Percentiles rank a stretch among this genome's conserved stretches.
These are phyloP conservation scores for Sarcophaga variegata DNA, from an alignment of 2,888 invertebrate genomes.

Conservation along the genomic window DNA sequence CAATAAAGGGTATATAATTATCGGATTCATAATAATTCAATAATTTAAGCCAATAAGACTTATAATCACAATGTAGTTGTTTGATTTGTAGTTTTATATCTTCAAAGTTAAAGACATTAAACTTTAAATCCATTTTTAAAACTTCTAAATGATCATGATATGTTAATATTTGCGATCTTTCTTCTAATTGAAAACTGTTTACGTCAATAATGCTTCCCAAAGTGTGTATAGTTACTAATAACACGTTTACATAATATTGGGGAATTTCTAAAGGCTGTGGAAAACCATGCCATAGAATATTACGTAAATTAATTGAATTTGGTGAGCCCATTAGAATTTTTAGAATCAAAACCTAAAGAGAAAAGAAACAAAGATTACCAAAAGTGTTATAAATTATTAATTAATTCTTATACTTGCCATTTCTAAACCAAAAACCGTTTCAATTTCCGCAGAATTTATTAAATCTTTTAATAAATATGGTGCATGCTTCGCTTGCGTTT, in stretches of 20 bases:
- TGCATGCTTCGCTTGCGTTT: constrained; percentile 58
- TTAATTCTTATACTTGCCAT: constrained; percentile 76
- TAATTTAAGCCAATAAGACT: constrained; percentile 74
- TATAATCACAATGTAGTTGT: constrained; percentile 52
- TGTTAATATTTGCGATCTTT: constrained; percentile 70
- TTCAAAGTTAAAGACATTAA: neutral
- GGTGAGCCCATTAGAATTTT: constrained; percentile 83
- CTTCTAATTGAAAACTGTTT: constrained; percentile 52
- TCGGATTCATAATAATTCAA: constrained; percentile 71
- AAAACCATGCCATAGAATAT: constrained; percentile 84
- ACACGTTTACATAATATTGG: constrained; percentile 76
- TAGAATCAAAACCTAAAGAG: constrained; percentile 79
- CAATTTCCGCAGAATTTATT: constrained; percentile 79
- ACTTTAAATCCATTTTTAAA: constrained; percentile 22
- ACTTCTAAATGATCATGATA: constrained; percentile 45
- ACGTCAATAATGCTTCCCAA: constrained; percentile 70
- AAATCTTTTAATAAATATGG: constrained; percentile 83
- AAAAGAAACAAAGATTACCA: neutral
- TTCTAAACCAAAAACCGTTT: constrained; percentile 77
- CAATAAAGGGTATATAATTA: constrained; percentile 77
- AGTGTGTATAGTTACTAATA: constrained; percentile 76
- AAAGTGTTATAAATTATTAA: neutral
- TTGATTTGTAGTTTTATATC: constrained; percentile 7
- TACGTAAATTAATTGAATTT: constrained; percentile 82
- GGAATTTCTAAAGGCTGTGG: constrained; percentile 80